Evolutionary conservation across 2,797 vertebrate genomes (phyloP).

Genomic region (Eulemur rubriventer): DNA sequence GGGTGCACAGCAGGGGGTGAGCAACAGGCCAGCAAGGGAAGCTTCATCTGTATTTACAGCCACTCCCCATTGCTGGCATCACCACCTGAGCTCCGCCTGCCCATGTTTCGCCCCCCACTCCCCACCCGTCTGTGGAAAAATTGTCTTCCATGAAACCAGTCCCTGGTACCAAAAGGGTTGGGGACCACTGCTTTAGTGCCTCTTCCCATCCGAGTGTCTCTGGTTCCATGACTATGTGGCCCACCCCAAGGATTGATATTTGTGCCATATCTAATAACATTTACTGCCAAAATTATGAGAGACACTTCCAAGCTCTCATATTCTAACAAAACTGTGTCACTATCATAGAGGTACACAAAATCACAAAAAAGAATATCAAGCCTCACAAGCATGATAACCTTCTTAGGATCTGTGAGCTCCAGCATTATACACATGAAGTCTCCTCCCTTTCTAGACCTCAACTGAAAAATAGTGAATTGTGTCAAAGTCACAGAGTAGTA

Average conservation of each 20-base stretch:
- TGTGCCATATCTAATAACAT: background rate
- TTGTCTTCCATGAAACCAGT: too few relatives aligned
- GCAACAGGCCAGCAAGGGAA: too few relatives aligned
- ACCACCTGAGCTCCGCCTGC: too few relatives aligned
- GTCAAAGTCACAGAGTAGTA: constrained; percentile 21
- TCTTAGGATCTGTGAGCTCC: background rate
- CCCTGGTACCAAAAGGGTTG: too few relatives aligned
- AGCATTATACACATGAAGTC: background rate
- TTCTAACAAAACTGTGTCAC: background rate
- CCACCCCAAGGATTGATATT: background rate
- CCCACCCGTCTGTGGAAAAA: too few relatives aligned
- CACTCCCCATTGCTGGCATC: too few relatives aligned
- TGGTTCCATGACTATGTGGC: background rate
- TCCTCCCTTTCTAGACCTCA: background rate
- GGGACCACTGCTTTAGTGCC: background rate
- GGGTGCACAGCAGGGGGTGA: too few relatives aligned
- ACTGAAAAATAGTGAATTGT: background rate
- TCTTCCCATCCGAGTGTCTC: background rate
- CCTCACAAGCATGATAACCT: background rate
- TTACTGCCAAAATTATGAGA: background rate
- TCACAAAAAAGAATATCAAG: background rate
- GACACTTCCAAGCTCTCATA: background rate
- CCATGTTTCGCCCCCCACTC: too few relatives aligned
- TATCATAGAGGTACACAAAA: background rate
- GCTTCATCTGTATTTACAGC: too few relatives aligned